Base-by-base conservation (phyloP, 2,113 vertebrate genomes). In the Tretioscincus oriximinensis region DNA sequence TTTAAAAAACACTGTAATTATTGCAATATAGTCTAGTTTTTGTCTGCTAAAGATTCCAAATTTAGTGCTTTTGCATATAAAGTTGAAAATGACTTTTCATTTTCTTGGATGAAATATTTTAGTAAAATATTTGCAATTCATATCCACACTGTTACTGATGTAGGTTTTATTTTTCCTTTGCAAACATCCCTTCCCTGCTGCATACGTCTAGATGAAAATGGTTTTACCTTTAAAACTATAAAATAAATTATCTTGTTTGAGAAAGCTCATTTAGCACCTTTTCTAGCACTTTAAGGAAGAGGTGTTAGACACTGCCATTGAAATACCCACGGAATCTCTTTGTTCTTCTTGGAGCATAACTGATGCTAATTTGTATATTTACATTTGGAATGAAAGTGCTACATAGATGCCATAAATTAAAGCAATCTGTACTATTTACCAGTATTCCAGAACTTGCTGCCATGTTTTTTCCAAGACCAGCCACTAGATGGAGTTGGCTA, bases 1-100 rank as follows among this genome's bases (percentile, higher is more conserved):
- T 9, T 5, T 76, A 84, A 51, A 64, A 76, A 79, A 81, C 81
- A 54, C 61, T 45, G 66, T 51, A 58, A 58, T 83, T 65, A 26
- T 28, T 65, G 29, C 11, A 70, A 64, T 77, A 80, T 76, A 28
- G 16, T 28, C 41, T 77, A 0, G 76, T 63, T 81, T 66, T 60
- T 81, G 10, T 31, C 16, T 78, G 84, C 63, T 20, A 28, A 49
- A 2, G 35, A 73, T 51, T 80, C 45, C 11, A 18, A 21, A 12
- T 22, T 80, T 14, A 31, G 5, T 7, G n/a, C 31, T 1, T n/a
- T 26, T 49, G 16, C 10, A 6, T 21, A 69, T 10, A 22, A 28
- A 35, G 7, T 78, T 60, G 18, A 58, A 7, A 78, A 35, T 73
- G 26, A 51, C 41, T 28, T 49, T 28, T 75, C n/a, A 20, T 9